Percentiles rank a stretch among this genome's conserved stretches.
Evolutionary conservation across 2,797 vertebrate genomes (phyloP).

Genomic region (Tiaroga cobitis): DNA sequence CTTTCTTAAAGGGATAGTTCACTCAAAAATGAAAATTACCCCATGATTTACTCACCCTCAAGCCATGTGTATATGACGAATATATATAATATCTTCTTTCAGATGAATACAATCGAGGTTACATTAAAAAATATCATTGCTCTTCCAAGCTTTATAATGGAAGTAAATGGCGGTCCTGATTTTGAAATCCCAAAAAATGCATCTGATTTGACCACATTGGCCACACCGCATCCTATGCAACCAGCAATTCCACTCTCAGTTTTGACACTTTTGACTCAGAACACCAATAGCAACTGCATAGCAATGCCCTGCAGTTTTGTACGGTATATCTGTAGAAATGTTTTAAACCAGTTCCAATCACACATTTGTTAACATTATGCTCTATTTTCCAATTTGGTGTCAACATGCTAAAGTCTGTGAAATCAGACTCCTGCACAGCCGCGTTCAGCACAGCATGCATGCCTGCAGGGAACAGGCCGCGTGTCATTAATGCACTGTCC

Average conservation of each 20-base stretch:
- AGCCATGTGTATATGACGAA: too few species aligned
- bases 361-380: slow-evolving; percentile 35
- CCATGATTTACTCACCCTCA: too few species aligned
- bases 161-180: too few species aligned
- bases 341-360: slow-evolving; percentile 24
- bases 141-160: too few species aligned
- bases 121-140: too few species aligned
- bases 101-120: too few species aligned
- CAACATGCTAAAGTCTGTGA: slow-evolving; percentile 26
- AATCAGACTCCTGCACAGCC: not conserved
- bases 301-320: not conserved
- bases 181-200: too few species aligned
- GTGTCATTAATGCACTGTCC: slow-evolving; percentile 43
- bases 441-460: slow-evolving; percentile 31
- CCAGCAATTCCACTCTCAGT: not conserved
- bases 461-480: slow-evolving; percentile 35
- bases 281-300: not conserved
- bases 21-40: too few species aligned
- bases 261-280: not conserved
- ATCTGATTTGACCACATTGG: too few species aligned
- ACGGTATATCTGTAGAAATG: not conserved
- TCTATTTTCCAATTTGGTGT: slow-evolving; percentile 21
- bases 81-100: too few species aligned
- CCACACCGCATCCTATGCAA: not conserved
- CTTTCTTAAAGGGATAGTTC: too few species aligned